A percentile compares a stretch with the other conserved stretches of the same genome.
phyloP scores from a whole-genome alignment of 2,797 vertebrate species.

The Myotis pilosus region DNA sequence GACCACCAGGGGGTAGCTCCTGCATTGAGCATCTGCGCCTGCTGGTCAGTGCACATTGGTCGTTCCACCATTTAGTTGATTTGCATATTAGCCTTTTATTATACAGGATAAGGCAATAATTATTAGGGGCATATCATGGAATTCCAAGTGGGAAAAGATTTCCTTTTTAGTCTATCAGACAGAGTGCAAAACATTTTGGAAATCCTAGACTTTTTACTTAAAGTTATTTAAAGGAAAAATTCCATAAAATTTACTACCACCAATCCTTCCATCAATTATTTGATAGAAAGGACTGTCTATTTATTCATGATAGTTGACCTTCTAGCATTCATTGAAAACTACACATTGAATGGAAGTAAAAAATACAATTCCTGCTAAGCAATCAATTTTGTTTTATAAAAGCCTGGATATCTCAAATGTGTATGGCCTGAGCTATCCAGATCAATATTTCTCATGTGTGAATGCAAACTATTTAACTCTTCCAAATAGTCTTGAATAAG shows the following conservation, averaged over 20 bases:
- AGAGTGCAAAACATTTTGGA: background rate
- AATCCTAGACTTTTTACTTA: background rate
- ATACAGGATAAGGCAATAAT: background rate
- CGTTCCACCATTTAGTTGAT: too few species aligned
- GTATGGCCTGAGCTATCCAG: background rate
- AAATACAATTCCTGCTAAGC: background rate
- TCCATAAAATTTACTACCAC: background rate
- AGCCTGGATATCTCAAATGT: background rate
- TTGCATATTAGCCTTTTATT: too few species aligned
- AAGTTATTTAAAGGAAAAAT: background rate
- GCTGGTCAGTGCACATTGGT: too few species aligned
- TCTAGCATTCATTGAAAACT: background rate
- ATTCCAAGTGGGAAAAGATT: background rate
- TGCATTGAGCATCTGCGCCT: too few species aligned
- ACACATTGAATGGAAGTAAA: background rate
- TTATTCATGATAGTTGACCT: background rate
- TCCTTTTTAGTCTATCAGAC: background rate
- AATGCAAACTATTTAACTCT: background rate
- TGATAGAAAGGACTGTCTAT: background rate
- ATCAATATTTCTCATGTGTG: background rate
- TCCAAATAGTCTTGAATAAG: background rate
- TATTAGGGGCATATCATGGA: background rate
- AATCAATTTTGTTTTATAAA: conserved; percentile 23
- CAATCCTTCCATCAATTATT: background rate
- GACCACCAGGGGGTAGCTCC: too few species aligned